Evolutionary conservation across 2,797 vertebrate species (phyloP).

Genomic region (Nothura maculosa): DNA sequence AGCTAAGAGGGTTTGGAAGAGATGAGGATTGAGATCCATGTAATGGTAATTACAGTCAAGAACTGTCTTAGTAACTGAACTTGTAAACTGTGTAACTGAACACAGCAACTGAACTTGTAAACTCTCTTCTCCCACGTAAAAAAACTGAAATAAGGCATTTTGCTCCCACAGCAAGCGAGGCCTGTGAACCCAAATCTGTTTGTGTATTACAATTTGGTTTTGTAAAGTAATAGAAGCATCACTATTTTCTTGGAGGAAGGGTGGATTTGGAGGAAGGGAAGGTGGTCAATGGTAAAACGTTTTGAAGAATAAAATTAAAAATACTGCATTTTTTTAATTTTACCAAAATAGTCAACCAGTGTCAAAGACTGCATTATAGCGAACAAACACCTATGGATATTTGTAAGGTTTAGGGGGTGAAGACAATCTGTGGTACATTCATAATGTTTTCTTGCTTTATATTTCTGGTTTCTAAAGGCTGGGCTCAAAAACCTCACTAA

Average conservation of each 20-base stretch:
- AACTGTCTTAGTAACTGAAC: not conserved
- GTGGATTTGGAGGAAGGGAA: not conserved
- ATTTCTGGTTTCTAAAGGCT: not conserved
- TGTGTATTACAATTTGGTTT: not conserved
- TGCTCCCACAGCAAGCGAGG: not conserved
- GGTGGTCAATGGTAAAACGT: not conserved
- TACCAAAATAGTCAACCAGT: not conserved
- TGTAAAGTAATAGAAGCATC: not conserved
- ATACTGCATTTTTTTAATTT: not conserved
- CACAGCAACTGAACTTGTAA: not conserved
- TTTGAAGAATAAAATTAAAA: not conserved
- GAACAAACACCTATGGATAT: not conserved
- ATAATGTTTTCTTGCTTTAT: not conserved
- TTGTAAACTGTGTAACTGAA: not conserved
- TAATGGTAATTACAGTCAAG: not conserved
- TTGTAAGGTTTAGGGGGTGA: not conserved
- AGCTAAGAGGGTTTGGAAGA: not conserved
- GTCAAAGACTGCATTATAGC: not conserved
- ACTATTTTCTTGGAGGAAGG: not conserved
- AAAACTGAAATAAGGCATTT: not conserved
- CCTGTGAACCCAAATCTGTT: not conserved
- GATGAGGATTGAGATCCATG: rapidly evolving
- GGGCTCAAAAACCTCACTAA: not conserved
- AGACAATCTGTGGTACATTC: not conserved
- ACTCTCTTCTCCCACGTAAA: not conserved